These are phyloP conservation scores for Achroia grisella DNA, from an alignment of 1,140 invertebrate genomes.

Conservation along the genomic window DNA sequence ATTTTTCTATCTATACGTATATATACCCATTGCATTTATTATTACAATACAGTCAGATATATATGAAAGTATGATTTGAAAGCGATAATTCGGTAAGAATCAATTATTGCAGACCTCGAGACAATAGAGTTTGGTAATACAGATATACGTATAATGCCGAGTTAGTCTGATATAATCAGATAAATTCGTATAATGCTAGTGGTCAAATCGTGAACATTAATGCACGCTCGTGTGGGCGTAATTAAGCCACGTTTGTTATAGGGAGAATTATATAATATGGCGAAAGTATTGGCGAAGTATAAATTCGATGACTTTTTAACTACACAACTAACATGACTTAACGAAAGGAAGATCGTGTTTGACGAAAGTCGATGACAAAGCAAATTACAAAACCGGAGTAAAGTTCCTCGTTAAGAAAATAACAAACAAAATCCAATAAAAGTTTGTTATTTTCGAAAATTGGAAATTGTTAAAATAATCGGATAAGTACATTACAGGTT, in stretches of 20 bases:
- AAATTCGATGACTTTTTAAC: no score
- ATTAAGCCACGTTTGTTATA: conserved; percentile 26
- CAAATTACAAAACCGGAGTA: no score
- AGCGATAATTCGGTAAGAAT: conserved; percentile 17
- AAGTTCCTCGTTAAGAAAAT: no score
- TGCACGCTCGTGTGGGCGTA: conserved; percentile 33
- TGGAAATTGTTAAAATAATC: no score
- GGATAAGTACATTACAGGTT: no score
- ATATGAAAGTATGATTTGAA: conserved; percentile 6
- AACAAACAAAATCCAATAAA: no score
- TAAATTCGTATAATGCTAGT: conserved; percentile 26
- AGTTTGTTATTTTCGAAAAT: no score
- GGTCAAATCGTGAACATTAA: conserved; percentile 30
- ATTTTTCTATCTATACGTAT: conserved; percentile 8
- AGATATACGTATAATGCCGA: conserved; percentile 11
- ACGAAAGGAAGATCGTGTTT: no score
- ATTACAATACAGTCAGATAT: background rate
- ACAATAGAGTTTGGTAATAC: conserved; percentile 29
- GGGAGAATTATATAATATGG: conserved; percentile 18
- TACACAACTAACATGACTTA: no score
- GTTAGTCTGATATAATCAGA: conserved; percentile 21
- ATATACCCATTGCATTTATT: no score
- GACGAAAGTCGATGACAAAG: no score
- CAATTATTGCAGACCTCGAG: conserved; percentile 17
- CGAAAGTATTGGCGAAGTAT: conserved; percentile 10